Base-by-base conservation (phyloP, 2,797 vertebrate species). In the Molossus alvarezi region DNA sequence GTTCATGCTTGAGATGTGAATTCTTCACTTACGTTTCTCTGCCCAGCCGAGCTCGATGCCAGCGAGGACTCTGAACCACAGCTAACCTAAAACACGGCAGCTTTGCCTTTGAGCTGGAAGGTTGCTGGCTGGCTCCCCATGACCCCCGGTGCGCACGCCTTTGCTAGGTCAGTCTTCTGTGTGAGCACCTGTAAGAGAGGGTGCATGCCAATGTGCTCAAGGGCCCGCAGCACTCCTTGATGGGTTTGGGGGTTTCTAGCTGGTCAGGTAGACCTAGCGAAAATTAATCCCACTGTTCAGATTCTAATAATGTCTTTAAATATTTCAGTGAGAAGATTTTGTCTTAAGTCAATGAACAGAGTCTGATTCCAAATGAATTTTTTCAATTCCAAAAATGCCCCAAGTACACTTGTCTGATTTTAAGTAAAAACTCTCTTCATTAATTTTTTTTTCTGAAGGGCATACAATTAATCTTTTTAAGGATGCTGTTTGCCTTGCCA, bases 211-310 rank as follows among this genome's bases (percentile, higher is more conserved):
- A 37, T 45, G 57, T 72, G 48, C 29, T 23, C 10, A 65, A 48
- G 27, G 29, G 23, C 51, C 23, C 8, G 41, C 21, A 14, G 23
- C 7, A 6, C 37, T 79, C 29, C 53, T 69, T 25, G 48, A 81
- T 25, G 23, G 37, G 23, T 81, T 77, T 77, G 10, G 53, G 23
- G 6, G 27, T 95, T 96, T 94, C 62, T 51, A 82, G 67, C 27
- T 33, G 88, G 73, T 14, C 75, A 67, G n/a, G 81, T 79, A 53
- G 37, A 82, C 53, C 65, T 21, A 41, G 48, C 58, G 51, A 93
- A 97, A 95, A 92, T 64, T 55, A 86, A 86, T 79, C 23, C 13
- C 29, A 79, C 33, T 51, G 73, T 95, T 73, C 27, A 83, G 84
- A 96, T 91, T 82, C 71, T 45, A 79, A 81, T 88, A 90, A 58